A percentile compares a stretch with the other conserved stretches of the same genome.
Evolutionary conservation across 2,113 vertebrate genomes (phyloP).

Genomic region (Mastomys coucha): DNA sequence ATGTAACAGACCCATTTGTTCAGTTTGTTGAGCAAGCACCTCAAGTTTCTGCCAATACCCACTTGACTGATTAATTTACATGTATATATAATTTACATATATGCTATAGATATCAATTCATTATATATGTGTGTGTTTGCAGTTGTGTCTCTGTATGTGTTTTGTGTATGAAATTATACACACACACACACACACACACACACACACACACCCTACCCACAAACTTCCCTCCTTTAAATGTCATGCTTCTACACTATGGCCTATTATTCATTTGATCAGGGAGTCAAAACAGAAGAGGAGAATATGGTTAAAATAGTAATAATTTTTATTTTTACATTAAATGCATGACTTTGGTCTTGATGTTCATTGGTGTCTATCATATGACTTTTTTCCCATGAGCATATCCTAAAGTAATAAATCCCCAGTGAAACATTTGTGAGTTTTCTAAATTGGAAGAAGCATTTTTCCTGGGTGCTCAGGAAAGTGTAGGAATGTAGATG

Average conservation of each 20-base stretch:
- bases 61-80: not conserved
- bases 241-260: not conserved
- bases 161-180: not conserved
- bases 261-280: not conserved
- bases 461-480: not conserved
- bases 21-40: not conserved
- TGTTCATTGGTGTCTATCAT: not conserved
- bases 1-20: not conserved
- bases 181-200: not conserved
- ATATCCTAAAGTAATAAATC: not conserved
- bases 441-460: slow-evolving; percentile 5
- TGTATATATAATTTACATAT: too few relatives aligned
- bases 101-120: not conserved
- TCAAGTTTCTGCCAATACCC: not conserved
- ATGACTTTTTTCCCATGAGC: not conserved
- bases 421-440: not conserved
- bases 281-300: not conserved
- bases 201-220: not conserved
- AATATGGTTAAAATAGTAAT: not conserved
- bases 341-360: not conserved
- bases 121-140: too few relatives aligned
- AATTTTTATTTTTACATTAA: slow-evolving; percentile 50
- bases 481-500: not conserved
- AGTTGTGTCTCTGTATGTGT: not conserved
- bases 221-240: slow-evolving; percentile 1